Evolutionary conservation across 2,888 invertebrate genomes (phyloP).

Genomic region (Euplagia quadripunctaria): DNA sequence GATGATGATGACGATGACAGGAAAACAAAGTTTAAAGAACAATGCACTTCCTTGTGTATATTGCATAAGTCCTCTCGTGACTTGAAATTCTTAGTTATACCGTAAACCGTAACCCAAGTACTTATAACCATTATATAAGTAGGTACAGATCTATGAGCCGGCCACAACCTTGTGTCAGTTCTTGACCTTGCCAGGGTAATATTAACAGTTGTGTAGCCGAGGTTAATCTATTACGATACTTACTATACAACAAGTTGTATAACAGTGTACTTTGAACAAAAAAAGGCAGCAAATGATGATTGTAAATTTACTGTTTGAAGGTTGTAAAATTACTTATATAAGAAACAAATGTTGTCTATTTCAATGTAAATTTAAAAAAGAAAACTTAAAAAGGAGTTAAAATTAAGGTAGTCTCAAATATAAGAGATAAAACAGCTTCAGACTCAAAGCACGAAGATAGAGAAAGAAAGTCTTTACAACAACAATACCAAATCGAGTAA

Average conservation of each 20-base stretch:
- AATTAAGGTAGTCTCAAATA: neutral
- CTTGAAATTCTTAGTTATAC: neutral
- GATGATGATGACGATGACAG: neutral
- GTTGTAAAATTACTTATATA: neutral
- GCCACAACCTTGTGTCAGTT: slow-evolving; percentile 37
- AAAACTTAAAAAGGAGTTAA: neutral
- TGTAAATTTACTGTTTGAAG: neutral
- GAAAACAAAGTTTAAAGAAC: neutral
- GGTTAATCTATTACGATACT: slow-evolving; percentile 13
- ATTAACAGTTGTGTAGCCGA: slow-evolving; percentile 13
- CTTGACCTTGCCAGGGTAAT: slow-evolving; percentile 41
- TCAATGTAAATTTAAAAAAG: neutral
- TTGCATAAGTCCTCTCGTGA: neutral
- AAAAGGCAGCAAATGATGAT: neutral
- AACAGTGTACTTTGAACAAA: slow-evolving; percentile 4
- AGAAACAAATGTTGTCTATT: neutral
- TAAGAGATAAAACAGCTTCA: neutral
- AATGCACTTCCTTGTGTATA: too few species aligned
- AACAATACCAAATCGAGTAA: neutral
- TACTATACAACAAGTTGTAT: slow-evolving; percentile 1
- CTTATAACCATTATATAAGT: neutral
- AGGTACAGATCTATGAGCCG: slow-evolving; percentile 22
- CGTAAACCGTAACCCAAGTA: neutral
- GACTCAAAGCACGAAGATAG: neutral
- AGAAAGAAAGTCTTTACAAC: neutral